Conservation (phyloP, 2,113 vertebrate species). For the Myrmecophaga tridactyla region DNA sequence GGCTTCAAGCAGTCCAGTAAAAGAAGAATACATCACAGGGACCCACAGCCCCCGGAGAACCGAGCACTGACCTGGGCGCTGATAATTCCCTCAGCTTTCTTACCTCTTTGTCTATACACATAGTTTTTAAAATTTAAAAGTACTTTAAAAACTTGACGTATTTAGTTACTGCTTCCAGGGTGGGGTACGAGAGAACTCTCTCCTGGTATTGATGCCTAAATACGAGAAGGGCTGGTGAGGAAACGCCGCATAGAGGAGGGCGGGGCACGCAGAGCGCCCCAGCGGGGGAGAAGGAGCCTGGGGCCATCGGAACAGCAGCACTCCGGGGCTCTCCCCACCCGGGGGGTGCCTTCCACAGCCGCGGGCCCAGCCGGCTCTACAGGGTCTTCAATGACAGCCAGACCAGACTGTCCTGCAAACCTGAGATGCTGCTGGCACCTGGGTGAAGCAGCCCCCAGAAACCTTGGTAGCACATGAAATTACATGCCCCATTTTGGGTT, state of each 20-base stretch:
- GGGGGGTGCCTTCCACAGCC: too few species aligned
- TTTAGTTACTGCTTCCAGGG: not conserved
- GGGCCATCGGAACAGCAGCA: too few species aligned
- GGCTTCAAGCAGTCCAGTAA: not conserved
- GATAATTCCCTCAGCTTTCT: too few species aligned
- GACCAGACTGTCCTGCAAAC: not conserved
- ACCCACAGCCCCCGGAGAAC: too few species aligned
- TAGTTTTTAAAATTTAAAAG: not conserved
- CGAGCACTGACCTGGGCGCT: too few species aligned
- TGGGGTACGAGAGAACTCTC: not conserved
- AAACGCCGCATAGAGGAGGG: not conserved
- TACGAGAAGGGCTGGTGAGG: not conserved
- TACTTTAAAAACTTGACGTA: not conserved
- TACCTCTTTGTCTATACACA: not conserved
- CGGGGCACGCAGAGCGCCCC: fast-evolving
- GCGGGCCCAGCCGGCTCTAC: not conserved
- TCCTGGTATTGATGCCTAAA: not conserved
- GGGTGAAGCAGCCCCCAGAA: not conserved
- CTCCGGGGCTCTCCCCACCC: too few species aligned
- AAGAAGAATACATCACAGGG: not conserved
- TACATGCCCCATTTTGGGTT: not conserved
- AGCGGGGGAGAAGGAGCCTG: not conserved
- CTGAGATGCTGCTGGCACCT: not conserved
- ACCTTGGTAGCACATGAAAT: not conserved
- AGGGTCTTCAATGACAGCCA: not conserved